Base-by-base conservation (phyloP, 2,113 vertebrate genomes). In the Macroglossus sobrinus region DNA sequence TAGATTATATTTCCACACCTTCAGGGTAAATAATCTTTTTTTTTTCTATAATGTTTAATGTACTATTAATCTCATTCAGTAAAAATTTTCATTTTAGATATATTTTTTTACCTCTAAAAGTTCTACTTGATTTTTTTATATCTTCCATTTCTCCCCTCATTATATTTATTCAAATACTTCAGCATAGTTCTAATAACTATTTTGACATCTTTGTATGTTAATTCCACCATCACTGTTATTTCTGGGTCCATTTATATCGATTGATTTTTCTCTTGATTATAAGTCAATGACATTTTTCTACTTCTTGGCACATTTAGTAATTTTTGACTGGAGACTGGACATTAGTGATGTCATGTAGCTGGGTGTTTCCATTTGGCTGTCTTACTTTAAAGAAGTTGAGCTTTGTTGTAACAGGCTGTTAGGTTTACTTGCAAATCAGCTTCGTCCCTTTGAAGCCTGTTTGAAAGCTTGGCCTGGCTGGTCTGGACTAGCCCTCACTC, bases 51-150 rank as follows among this genome's bases (percentile, higher is more conserved):
- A 28, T 75, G 7, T 68, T 43, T 75, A 63, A 84, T 88, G 71
- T 92, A 26, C 22, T 81, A 28, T 30, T 66, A 80, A 35, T 40
- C 18, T 82, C 24, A 74, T 21, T n/a, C 19, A 91, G 15, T 80
- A 7, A n/a, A 15, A 9, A 35, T 43, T 79, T 84, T 88, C 4
- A 72, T 82, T 86, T 92, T 69, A 68, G 21, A 18, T 64, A 47
- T 40, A 59, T 55, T 69, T 79, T 80, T 84, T 76, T 16, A 87
- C 68, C 16, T 93, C 30, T 72, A 61, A 45, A 94, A 75, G 16
- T 80, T 95, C 38, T n/a, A 21, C 5, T 84, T 87, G 89, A 69
- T 84, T 91, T 88, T 95, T 92, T 69, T 72, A 10, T 43, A 43
- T 78, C 26, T 96, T 84, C 18, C 7, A 45, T 55, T 76, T 84